Conservation (phyloP, 35 echinoderm and acorn worm species). For the Amphiura filiformis region DNA sequence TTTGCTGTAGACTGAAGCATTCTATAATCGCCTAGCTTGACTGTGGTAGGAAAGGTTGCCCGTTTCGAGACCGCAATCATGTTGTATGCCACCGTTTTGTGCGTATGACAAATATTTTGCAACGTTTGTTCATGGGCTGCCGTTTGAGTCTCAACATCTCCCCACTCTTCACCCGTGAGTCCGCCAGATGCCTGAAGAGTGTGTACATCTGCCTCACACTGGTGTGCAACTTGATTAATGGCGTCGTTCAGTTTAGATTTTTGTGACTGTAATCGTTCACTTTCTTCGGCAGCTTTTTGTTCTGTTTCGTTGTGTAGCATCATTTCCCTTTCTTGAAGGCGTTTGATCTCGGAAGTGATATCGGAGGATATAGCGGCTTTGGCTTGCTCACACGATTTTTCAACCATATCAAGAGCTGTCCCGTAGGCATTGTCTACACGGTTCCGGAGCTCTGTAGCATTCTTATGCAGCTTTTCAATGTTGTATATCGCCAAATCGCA, state of each 20-base stretch:
- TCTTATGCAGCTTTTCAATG: neutral
- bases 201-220: neutral
- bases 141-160: neutral
- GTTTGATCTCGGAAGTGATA: neutral
- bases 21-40: neutral
- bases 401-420: neutral
- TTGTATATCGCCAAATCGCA: neutral
- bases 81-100: neutral
- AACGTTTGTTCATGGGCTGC: neutral
- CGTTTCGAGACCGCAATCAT: neutral
- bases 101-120: neutral
- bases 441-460: neutral
- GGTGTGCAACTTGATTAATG: neutral
- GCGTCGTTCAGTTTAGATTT: neutral
- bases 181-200: neutral
- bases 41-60: neutral
- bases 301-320: neutral
- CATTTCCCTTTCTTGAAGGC: neutral
- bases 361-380: neutral
- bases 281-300: neutral
- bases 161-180: neutral
- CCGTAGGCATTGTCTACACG: neutral
- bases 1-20: neutral
- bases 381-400: neutral
- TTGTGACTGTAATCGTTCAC: neutral